These are phyloP conservation scores for Strigamia maritima DNA, from an alignment of 2,888 invertebrate species.

Conservation along the genomic window DNA sequence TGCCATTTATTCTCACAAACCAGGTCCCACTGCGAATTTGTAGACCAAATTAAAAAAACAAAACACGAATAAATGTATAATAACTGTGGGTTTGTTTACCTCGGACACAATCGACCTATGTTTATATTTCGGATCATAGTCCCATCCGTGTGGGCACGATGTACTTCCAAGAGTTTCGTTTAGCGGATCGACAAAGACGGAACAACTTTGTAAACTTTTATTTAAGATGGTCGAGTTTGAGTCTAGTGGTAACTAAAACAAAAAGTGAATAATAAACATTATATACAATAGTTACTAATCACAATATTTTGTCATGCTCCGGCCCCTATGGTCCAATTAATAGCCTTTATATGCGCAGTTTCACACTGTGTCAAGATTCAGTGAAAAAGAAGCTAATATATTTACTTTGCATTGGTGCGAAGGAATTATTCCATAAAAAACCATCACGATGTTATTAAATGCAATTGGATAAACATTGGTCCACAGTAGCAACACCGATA, in stretches of 20 bases:
- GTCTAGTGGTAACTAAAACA: not conserved
- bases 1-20: constrained; percentile 29
- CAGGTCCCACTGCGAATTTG: constrained; percentile 30
- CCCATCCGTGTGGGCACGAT: not conserved
- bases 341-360: too few relatives aligned
- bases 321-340: too few relatives aligned
- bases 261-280: not conserved
- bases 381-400: too few relatives aligned
- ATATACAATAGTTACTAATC: too few relatives aligned
- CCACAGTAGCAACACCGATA: constrained; percentile 21
- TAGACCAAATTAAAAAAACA: not conserved
- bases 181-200: not conserved
- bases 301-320: too few relatives aligned
- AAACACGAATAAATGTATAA: too few relatives aligned
- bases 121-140: not conserved
- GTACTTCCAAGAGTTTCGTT: not conserved
- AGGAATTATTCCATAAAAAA: constrained; percentile 35
- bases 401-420: constrained; percentile 32
- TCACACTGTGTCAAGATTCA: too few relatives aligned
- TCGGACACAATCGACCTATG: not conserved
- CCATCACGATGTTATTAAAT: constrained; percentile 29
- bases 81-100: not conserved
- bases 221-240: not conserved
- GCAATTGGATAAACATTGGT: constrained; percentile 26
- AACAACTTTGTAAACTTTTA: not conserved